Evolutionary conservation across 2,888 invertebrate species (phyloP).

Genomic region (Drosophila limbata): DNA sequence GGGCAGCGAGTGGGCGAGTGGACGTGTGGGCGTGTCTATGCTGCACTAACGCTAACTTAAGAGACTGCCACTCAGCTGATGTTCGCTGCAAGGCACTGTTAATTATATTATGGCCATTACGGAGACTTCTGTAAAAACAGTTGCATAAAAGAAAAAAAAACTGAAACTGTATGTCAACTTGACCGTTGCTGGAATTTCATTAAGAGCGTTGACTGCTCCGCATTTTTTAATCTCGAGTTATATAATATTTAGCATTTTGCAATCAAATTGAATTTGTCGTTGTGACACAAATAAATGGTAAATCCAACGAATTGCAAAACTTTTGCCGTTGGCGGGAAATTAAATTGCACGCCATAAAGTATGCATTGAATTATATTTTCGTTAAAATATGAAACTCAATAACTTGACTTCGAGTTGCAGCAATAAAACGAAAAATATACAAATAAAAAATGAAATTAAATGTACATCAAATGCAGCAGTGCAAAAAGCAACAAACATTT

Average conservation of each 20-base stretch:
- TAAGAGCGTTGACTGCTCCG: slow-evolving; percentile 47
- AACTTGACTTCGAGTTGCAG: slow-evolving; percentile 12
- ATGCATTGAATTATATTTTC: slow-evolving; percentile 13
- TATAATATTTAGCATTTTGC: slow-evolving; percentile 34
- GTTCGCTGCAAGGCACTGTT: slow-evolving; percentile 50
- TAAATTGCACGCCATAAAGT: slow-evolving; percentile 55
- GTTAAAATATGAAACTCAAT: slow-evolving; percentile 14
- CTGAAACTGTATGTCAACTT: slow-evolving; percentile 32
- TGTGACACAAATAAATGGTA: slow-evolving; percentile 69
- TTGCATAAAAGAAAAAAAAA: slow-evolving; percentile 2
- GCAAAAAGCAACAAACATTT: slow-evolving; percentile 13
- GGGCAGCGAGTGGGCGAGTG: slow-evolving; percentile 39
- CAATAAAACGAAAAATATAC: slow-evolving; percentile 20
- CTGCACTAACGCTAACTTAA: slow-evolving; percentile 38
- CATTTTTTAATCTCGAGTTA: slow-evolving; percentile 9
- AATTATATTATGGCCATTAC: slow-evolving; percentile 60
- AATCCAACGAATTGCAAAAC: slow-evolving; percentile 68
- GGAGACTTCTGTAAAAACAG: slow-evolving; percentile 14
- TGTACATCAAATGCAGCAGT: slow-evolving; percentile 20
- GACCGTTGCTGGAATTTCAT: slow-evolving; percentile 60
- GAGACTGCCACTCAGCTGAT: slow-evolving; percentile 54
- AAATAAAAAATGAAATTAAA: slow-evolving; percentile 8
- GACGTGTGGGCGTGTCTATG: slow-evolving; percentile 33
- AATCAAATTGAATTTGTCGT: slow-evolving; percentile 72
- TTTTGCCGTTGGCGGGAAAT: slow-evolving; percentile 64